Conservation (phyloP, 2,888 invertebrate species). For the Sepiola atlantica region DNA sequence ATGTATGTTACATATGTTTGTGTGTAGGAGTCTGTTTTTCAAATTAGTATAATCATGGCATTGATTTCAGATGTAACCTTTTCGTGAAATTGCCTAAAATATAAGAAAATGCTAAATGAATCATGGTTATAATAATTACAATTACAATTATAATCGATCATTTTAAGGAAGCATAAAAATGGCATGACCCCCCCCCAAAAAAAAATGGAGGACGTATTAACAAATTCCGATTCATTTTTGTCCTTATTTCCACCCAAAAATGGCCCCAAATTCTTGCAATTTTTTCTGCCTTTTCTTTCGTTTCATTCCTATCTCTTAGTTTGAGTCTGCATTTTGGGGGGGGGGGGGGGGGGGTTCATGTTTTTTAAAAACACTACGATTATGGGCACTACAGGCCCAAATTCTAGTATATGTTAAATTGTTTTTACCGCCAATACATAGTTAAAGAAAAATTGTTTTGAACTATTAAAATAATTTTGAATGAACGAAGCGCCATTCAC, state of each 20-base stretch:
- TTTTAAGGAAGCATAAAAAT: not conserved
- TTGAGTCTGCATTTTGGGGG: no score
- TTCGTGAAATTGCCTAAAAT: not conserved
- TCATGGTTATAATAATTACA: not conserved
- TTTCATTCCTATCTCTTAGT: not conserved
- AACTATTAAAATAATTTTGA: no score
- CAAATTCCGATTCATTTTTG: slow-evolving; percentile 32
- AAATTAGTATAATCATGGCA: not conserved
- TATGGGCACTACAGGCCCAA: no score
- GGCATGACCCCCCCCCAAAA: no score
- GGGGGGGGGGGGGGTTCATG: no score
- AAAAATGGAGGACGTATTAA: not conserved
- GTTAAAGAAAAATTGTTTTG: no score
- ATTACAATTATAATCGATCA: not conserved
- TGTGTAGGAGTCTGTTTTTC: no score
- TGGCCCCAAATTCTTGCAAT: not conserved
- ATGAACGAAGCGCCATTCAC: no score
- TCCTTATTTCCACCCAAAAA: no score
- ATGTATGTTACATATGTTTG: not conserved
- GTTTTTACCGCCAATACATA: no score
- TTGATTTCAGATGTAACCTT: not conserved
- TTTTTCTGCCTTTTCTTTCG: not conserved
- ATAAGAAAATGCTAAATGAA: not conserved
- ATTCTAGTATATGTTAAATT: no score
- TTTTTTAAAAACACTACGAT: no score